phyloP scores from a whole-genome alignment of 2,888 invertebrate species.

The Hemicrepidius hirtus region DNA sequence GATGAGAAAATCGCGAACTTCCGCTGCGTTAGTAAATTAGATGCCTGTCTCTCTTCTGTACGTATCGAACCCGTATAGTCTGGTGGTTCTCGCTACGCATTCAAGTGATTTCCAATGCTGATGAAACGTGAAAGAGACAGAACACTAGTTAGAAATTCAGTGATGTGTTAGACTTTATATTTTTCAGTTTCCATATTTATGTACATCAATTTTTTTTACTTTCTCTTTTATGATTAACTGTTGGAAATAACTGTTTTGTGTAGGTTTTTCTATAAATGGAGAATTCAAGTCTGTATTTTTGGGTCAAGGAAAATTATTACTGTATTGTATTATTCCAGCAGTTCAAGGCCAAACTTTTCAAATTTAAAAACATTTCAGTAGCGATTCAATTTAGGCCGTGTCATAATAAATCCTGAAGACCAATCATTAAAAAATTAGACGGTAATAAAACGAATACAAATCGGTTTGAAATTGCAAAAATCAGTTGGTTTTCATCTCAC shows the following conservation, averaged over 20 bases:
- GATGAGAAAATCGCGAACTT: too few relatives aligned
- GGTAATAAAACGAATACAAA: constrained; percentile 22
- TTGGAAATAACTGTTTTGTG: constrained; percentile 19
- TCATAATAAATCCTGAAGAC: constrained; percentile 10
- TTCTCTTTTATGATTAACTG: constrained; percentile 16
- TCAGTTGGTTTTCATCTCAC: constrained; percentile 19
- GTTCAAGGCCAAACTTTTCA: constrained; percentile 27
- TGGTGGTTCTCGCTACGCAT: too few relatives aligned
- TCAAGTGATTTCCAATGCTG: too few relatives aligned
- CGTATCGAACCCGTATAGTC: too few relatives aligned
- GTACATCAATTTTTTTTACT: constrained; percentile 18
- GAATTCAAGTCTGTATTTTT: constrained; percentile 40
- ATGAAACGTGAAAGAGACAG: too few relatives aligned
- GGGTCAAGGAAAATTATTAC: constrained; percentile 40
- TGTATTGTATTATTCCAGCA: constrained; percentile 19
- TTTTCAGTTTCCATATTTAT: neutral
- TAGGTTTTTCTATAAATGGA: constrained; percentile 46
- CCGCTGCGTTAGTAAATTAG: too few relatives aligned
- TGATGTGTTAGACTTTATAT: too few relatives aligned
- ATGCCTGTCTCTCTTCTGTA: too few relatives aligned
- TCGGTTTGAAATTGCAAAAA: constrained; percentile 21
- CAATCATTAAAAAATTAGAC: constrained; percentile 15
- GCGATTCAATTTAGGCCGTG: neutral
- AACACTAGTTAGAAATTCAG: too few relatives aligned
- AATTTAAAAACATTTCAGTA: constrained; percentile 5